These are phyloP conservation scores for Odontamblyopus rebecca DNA, from an alignment of 2,797 vertebrate genomes.

Conservation along the genomic window DNA sequence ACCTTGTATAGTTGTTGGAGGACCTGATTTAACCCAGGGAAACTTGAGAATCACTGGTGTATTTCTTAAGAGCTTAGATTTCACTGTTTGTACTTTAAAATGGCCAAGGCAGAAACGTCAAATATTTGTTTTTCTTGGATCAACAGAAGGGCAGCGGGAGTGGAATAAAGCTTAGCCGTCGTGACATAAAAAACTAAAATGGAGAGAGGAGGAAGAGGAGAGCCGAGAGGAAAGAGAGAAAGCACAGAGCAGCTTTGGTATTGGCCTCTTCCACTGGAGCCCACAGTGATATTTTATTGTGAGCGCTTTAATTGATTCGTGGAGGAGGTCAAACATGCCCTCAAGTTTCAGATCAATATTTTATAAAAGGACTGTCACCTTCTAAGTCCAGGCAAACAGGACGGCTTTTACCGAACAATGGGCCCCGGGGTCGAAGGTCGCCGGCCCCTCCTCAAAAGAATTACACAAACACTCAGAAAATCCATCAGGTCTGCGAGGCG, in stretches of 20 bases:
- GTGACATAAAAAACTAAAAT: not conserved
- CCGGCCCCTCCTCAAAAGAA: not conserved
- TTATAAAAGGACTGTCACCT: constrained; percentile 42
- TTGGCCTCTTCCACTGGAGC: not conserved
- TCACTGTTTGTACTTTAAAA: constrained; percentile 8
- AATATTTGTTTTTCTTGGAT: constrained; percentile 25
- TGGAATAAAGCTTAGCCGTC: constrained; percentile 5
- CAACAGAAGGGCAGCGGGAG: not conserved
- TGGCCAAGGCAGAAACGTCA: not conserved
- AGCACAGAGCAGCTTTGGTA: not conserved
- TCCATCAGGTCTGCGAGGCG: not conserved
- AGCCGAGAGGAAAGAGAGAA: not conserved
- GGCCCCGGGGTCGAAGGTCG: not conserved
- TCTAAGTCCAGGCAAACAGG: not conserved
- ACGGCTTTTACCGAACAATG: not conserved
- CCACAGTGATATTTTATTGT: constrained; percentile 10
- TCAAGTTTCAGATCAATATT: constrained; percentile 44
- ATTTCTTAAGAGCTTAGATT: not conserved
- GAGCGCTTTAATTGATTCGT: constrained; percentile 29
- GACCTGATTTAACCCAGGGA: not conserved
- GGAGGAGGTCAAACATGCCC: constrained; percentile 38
- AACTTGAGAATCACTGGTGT: not conserved
- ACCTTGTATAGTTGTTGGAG: not conserved
- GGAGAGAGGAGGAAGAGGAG: not conserved
- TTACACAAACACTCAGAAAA: not conserved